A percentile compares a stretch with the other conserved stretches of the same genome.
phyloP scores from a whole-genome alignment of 2,113 vertebrate genomes.

The pig (Sus scrofa) region DNA sequence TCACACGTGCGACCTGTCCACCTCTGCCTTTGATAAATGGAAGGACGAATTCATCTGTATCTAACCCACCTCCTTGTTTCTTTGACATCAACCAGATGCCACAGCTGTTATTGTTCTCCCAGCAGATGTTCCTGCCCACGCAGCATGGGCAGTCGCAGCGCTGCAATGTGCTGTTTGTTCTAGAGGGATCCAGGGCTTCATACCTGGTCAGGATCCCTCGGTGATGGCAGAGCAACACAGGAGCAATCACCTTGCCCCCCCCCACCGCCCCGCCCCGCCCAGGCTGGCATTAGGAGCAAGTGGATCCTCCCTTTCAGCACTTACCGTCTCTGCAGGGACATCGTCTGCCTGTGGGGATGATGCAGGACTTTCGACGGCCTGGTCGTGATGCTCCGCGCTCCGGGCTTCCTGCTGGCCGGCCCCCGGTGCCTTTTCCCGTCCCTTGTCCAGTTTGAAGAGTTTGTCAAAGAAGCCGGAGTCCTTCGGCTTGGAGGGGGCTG shows the following conservation, averaged over 20 bases:
- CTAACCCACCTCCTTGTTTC: background rate
- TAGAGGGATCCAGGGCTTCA: background rate
- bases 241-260: background rate
- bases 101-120: background rate
- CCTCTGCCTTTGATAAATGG: background rate
- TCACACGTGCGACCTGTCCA: background rate
- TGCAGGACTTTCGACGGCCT: background rate
- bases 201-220: background rate
- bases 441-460: conserved; percentile 89
- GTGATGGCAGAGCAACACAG: accelerated
- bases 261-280: background rate
- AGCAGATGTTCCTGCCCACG: conserved; percentile 30
- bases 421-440: conserved; percentile 48
- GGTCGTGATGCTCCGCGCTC: background rate
- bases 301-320: conserved; percentile 22
- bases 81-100: conserved; percentile 15
- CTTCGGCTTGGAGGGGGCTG: conserved; percentile 21
- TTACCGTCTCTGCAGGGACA: conserved; percentile 81
- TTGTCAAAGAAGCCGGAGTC: conserved; percentile 87
- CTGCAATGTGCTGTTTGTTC: background rate
- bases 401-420: background rate
- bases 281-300: background rate
- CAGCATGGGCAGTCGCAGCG: accelerated
- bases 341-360: background rate
- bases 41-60: background rate